phyloP scores from a whole-genome alignment of 2,888 invertebrate species.

The Cheilosia grossa region DNA sequence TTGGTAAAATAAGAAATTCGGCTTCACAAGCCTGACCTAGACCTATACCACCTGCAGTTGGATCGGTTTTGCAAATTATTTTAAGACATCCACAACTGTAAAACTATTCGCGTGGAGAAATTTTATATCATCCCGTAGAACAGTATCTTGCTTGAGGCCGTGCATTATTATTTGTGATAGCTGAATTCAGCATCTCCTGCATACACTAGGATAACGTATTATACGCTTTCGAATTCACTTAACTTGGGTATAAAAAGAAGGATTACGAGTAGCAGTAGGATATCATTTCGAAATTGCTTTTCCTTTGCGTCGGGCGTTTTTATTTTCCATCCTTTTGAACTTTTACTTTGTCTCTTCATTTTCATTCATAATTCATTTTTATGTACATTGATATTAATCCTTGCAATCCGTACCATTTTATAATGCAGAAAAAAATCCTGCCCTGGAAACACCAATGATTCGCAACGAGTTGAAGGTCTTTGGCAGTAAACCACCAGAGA shows the following conservation, averaged over 20 bases:
- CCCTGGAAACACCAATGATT: constrained; percentile 84
- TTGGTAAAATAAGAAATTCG: no score
- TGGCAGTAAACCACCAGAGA: constrained; percentile 86
- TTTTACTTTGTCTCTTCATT: no score
- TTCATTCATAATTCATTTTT: constrained; percentile 25
- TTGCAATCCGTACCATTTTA: constrained; percentile 37
- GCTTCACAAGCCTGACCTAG: no score
- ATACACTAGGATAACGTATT: no score
- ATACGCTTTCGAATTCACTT: neutral
- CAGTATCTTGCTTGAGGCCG: no score
- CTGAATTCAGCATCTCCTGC: no score
- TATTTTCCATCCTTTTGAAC: neutral
- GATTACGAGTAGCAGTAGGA: neutral
- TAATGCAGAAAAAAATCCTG: constrained; percentile 83
- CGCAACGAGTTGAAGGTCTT: constrained; percentile 83
- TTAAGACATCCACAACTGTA: no score
- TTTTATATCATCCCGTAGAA: no score
- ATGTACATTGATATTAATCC: constrained; percentile 20
- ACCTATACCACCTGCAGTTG: no score
- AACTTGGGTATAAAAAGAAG: neutral
- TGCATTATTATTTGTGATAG: no score
- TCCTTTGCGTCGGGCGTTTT: neutral
- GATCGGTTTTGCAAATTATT: no score
- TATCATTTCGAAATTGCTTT: neutral
- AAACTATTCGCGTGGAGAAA: no score